A percentile compares a stretch with the other conserved stretches of the same genome.
Evolutionary conservation across 2,113 vertebrate genomes (phyloP).

Genomic region (Callospermophilus lateralis): DNA sequence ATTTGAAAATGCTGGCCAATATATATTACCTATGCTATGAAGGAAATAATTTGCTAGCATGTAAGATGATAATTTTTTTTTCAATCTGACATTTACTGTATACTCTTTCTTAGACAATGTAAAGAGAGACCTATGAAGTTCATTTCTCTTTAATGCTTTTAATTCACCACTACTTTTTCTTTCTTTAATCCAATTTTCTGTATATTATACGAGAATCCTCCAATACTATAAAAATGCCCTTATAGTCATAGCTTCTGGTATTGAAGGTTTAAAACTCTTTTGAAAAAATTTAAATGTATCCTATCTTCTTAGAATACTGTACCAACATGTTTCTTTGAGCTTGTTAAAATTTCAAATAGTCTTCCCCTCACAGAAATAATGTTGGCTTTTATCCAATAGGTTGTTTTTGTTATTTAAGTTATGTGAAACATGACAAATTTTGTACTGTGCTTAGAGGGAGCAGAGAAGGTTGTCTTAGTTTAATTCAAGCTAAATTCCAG

Average conservation of each 20-base stretch:
- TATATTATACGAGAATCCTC: background rate
- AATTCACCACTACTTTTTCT: background rate
- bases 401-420: conserved; percentile 36
- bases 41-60: conserved; percentile 17
- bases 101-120: background rate
- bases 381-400: background rate
- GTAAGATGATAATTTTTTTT: background rate
- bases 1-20: conserved; percentile 9
- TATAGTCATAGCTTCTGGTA: background rate
- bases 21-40: background rate
- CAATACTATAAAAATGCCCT: background rate
- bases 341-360: conserved; percentile 17
- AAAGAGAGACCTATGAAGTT: background rate
- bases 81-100: background rate
- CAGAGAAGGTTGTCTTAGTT: background rate
- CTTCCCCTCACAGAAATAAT: conserved; percentile 20
- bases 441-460: background rate
- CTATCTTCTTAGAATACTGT: background rate
- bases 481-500: background rate
- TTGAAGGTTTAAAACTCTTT: background rate
- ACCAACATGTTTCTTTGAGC: background rate
- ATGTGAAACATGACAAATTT: background rate
- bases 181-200: background rate
- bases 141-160: background rate
- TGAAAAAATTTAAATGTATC: background rate